Conservation (phyloP, 2,888 invertebrate species). For the Bhutanitis thaidina region DNA sequence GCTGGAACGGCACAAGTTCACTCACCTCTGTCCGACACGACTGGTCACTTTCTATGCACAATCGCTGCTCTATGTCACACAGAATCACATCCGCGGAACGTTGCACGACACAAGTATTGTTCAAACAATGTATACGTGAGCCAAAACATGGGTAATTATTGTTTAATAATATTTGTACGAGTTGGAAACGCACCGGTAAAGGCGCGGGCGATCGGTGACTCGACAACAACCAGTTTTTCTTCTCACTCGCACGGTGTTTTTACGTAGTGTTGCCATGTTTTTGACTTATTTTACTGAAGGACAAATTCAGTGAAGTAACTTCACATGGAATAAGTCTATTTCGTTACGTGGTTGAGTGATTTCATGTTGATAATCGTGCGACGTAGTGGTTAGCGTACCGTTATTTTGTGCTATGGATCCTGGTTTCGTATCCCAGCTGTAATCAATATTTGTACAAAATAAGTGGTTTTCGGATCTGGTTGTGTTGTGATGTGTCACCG, state of each 20-base stretch:
- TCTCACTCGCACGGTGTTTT: conserved; percentile 60
- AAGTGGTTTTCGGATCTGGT: too few species aligned
- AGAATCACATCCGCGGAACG: conserved; percentile 22
- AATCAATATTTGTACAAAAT: too few species aligned
- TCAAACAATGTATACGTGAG: conserved; percentile 42
- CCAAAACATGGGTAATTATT: conserved; percentile 54
- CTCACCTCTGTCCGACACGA: conserved; percentile 47
- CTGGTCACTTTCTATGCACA: conserved; percentile 44
- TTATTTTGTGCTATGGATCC: too few species aligned
- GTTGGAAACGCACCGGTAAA: conserved; percentile 51
- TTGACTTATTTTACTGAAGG: conserved; percentile 20
- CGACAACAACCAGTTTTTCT: conserved; percentile 56
- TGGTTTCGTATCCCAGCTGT: too few species aligned
- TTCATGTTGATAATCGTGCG: too few species aligned
- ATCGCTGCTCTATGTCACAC: conserved; percentile 32
- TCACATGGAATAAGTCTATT: too few species aligned
- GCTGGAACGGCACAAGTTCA: conserved; percentile 47
- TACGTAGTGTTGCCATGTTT: conserved; percentile 44
- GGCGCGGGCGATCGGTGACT: conserved; percentile 47
- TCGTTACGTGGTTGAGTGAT: too few species aligned
- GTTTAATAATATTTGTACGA: conserved; percentile 54
- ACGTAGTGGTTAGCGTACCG: too few species aligned
- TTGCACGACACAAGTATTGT: conserved; percentile 35
- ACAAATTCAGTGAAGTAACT: too few species aligned
- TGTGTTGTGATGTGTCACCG: too few species aligned